A percentile compares a stretch with the other conserved stretches of the same genome.
phyloP scores from a whole-genome alignment of 2,113 vertebrate genomes.

The Trochalopteron elliotii region DNA sequence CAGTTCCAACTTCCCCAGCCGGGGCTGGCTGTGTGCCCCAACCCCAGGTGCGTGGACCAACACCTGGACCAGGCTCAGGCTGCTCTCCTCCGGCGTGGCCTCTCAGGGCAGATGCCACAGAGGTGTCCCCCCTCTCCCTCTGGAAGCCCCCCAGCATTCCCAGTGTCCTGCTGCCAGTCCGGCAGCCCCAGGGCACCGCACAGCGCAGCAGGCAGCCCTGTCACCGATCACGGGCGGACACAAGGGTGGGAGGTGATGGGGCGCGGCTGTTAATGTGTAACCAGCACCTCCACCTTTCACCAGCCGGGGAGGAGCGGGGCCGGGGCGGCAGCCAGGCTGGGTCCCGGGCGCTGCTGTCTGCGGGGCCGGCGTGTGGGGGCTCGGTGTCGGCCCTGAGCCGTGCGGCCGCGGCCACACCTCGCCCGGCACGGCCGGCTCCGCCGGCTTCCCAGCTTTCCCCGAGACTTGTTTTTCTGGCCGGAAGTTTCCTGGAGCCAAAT shows the following conservation, averaged over 20 bases:
- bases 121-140: not conserved
- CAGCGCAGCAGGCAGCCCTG: rapidly evolving
- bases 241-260: not conserved
- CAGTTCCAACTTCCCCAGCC: not conserved
- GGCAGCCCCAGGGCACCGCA: not conserved
- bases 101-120: not conserved
- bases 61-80: not conserved
- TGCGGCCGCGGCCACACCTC: not conserved
- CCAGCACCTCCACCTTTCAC: constrained; percentile 11
- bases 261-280: constrained; percentile 43
- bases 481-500: constrained; percentile 40
- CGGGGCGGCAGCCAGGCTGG: not conserved
- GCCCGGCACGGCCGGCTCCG: not conserved
- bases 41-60: rapidly evolving
- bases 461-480: not conserved
- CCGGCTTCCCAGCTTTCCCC: not conserved
- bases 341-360: not conserved
- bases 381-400: not conserved
- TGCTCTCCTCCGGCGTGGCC: rapidly evolving
- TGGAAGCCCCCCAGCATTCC: not conserved
- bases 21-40: not conserved
- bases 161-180: not conserved
- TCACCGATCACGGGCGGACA: not conserved
- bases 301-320: not conserved
- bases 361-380: rapidly evolving